Conservation (phyloP, 2,113 vertebrate species). For the Pteruthius melanotis region DNA sequence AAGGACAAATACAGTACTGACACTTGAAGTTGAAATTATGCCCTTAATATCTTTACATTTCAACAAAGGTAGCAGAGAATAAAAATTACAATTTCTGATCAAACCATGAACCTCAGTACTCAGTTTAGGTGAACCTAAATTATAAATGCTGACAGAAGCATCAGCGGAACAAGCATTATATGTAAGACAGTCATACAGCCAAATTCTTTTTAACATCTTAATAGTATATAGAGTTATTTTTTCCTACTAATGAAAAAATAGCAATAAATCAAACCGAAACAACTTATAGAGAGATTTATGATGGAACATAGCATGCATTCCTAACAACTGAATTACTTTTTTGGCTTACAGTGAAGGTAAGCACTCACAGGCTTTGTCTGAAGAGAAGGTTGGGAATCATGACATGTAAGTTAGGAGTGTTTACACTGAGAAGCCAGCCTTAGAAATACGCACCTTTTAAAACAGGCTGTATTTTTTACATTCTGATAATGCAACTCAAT, state of each 20-base stretch:
- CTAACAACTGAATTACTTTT: neutral
- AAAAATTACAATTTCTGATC: neutral
- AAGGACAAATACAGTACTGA: neutral
- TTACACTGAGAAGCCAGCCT: neutral
- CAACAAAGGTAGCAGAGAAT: neutral
- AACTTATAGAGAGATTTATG: neutral
- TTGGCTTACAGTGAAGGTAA: neutral
- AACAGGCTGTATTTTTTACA: neutral
- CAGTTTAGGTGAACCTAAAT: neutral
- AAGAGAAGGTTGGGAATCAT: neutral
- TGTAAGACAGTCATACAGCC: neutral
- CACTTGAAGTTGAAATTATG: neutral
- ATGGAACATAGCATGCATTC: neutral
- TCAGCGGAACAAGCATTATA: neutral
- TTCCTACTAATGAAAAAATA: neutral
- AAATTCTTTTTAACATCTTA: neutral
- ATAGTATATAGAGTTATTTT: neutral
- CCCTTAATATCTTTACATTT: neutral
- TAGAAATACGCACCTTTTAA: neutral
- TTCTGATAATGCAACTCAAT: neutral
- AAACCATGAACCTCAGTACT: neutral
- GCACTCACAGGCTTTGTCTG: neutral
- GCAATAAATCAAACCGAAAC: neutral
- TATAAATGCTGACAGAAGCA: neutral
- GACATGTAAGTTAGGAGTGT: neutral